Evolutionary conservation across 2,113 vertebrate genomes (phyloP).

Genomic region (Condylura cristata): DNA sequence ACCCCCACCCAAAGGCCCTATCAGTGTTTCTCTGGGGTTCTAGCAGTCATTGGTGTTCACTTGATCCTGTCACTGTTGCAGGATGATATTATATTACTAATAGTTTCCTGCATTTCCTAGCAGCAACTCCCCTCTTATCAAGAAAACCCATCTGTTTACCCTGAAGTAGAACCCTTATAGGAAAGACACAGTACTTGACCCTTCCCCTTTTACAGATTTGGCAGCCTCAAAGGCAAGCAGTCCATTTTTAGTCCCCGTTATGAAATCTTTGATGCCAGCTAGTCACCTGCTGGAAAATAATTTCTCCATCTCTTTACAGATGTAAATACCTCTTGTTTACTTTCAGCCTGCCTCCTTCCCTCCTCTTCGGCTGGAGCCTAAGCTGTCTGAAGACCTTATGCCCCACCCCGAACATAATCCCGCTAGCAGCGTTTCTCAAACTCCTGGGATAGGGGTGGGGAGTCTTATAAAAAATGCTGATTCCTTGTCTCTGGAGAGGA

Average conservation of each 20-base stretch:
- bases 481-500: not conserved
- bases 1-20: not conserved
- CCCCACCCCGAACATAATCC: not conserved
- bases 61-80: not conserved
- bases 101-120: not conserved
- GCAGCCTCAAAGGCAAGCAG: not conserved
- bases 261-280: conserved; percentile 9
- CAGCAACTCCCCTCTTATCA: not conserved
- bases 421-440: not conserved
- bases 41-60: not conserved
- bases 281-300: not conserved
- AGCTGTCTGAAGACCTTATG: not conserved
- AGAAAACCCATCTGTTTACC: not conserved
- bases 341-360: not conserved
- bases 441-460: not conserved
- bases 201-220: not conserved
- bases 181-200: not conserved
- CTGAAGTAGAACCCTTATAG: not conserved
- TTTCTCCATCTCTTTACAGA: not conserved
- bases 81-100: not conserved
- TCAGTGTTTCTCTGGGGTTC: not conserved
- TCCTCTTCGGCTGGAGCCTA: not conserved
- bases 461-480: not conserved
- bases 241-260: not conserved
- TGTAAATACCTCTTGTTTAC: not conserved